A percentile compares a stretch with the other conserved stretches of the same genome.
These are phyloP conservation scores for Artibeus jamaicensis DNA, from an alignment of 2,797 vertebrate genomes.

Conservation along the genomic window DNA sequence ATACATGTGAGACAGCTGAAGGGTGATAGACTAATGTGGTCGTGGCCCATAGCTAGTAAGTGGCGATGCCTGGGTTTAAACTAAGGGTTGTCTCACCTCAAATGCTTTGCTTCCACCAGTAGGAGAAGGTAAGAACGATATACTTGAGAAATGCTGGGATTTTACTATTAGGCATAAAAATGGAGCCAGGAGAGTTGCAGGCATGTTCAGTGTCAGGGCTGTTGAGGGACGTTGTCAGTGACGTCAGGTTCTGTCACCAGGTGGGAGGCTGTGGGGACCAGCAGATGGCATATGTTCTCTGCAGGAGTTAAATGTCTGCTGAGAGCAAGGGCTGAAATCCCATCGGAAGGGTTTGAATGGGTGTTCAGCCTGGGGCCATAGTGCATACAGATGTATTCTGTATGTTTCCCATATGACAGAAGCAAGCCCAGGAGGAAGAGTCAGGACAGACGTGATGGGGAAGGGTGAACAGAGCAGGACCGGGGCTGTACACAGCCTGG, in stretches of 20 bases:
- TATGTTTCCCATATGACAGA: fast-evolving
- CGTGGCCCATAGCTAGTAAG: neutral
- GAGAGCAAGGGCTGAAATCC: neutral
- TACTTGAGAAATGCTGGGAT: neutral
- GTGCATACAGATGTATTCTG: fast-evolving
- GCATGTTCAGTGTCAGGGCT: neutral
- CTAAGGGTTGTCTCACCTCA: neutral
- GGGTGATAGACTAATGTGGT: neutral
- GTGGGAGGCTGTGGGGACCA: neutral
- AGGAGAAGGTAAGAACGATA: neutral
- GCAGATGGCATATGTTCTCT: neutral
- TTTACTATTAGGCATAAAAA: neutral
- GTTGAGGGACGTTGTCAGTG: neutral
- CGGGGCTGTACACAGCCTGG: fast-evolving
- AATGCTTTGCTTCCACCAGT: neutral
- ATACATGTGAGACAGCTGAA: neutral
- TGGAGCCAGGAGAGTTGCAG: neutral
- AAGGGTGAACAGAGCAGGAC: neutral
- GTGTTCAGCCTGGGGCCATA: neutral
- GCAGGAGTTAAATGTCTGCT: neutral
- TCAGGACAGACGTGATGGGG: neutral
- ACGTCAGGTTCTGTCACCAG: neutral
- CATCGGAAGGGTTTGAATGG: neutral
- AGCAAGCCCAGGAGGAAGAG: fast-evolving
- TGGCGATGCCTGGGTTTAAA: neutral